Evolutionary conservation across 1,140 invertebrate species (phyloP).

Genomic region (Alviniconcha marisindica): DNA sequence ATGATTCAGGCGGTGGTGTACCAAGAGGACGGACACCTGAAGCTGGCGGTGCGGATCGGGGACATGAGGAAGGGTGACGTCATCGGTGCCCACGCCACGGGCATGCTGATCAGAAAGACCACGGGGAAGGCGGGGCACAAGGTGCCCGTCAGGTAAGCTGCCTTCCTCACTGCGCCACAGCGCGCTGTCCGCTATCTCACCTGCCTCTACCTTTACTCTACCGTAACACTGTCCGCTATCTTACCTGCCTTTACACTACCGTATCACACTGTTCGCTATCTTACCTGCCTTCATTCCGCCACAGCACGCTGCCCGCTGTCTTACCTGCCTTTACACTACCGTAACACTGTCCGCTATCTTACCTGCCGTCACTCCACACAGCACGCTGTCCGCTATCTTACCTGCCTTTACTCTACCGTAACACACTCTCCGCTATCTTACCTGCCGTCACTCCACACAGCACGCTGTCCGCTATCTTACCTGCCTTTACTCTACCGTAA

Average conservation of each 20-base stretch:
- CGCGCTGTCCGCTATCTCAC: not conserved
- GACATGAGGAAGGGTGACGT: slow-evolving; percentile 72
- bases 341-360: too few species aligned
- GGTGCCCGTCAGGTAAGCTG: slow-evolving; percentile 32
- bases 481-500: too few species aligned
- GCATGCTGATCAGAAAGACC: slow-evolving; percentile 86
- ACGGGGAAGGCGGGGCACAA: slow-evolving; percentile 13
- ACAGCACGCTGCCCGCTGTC: too few species aligned
- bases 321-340: too few species aligned
- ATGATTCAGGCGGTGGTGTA: slow-evolving; percentile 54
- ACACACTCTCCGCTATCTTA: too few species aligned
- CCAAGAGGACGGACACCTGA: slow-evolving; percentile 86
- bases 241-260: not conserved
- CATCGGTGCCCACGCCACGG: slow-evolving; percentile 82
- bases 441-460: too few species aligned
- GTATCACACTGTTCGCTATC: too few species aligned
- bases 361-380: too few species aligned
- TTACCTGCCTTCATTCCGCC: too few species aligned
- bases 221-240: not conserved
- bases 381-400: too few species aligned
- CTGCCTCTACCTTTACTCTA: not conserved
- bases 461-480: too few species aligned
- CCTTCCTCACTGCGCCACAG: not conserved
- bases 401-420: too few species aligned
- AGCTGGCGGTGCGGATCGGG: slow-evolving; percentile 79